Base-by-base conservation (phyloP, 2,797 vertebrate genomes). In the Dendrocincla fuliginosa region DNA sequence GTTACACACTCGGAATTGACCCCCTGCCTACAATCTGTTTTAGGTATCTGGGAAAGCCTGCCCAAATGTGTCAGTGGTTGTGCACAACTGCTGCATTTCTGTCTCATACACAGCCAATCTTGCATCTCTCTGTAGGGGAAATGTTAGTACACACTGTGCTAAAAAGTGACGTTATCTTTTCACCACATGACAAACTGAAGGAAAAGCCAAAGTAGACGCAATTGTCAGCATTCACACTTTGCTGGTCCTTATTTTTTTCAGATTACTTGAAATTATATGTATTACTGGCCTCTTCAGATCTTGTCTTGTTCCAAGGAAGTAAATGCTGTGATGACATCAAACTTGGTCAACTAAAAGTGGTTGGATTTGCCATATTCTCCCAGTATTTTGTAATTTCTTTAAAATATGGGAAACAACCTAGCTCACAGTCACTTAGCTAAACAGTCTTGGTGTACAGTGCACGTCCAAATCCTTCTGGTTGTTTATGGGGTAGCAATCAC, bases 61-160 rank as follows among this genome's bases (percentile, higher is more conserved):
- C 22, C 15, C 17, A 33, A 65, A 19, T 2, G 7, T n/a, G 17
- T 0, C 0, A 57, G 30, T 4, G 42, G n/a, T n/a, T 47, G 32
- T 41, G 55, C 30, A 78, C 25, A 53, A 18, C 11, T 50, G 39
- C 32, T 41, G 42, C 11, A 13, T 49, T 77, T 76, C 50, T 59
- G 12, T 1, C 27, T 30, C 4, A 35, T 33, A 27, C 27, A 41
- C 63, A 67, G 59, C 9, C 75, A 39, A 18, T 46, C 24, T 55
- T 64, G 8, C 24, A 24, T 44, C 35, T 47, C 37, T 28, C 7
- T n/a, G 41, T 6, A n/a, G 42, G 42, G 16, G 61, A 65, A 50
- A 46, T 15, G 15, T 69, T 61, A 20, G 11, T 16, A 42, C 8
- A 10, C 13, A 16, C 7, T 16, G 24, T 9, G 33, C 49, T 35